phyloP scores from a whole-genome alignment of 2,113 vertebrate genomes.

The Psammodynastes pulverulentus region DNA sequence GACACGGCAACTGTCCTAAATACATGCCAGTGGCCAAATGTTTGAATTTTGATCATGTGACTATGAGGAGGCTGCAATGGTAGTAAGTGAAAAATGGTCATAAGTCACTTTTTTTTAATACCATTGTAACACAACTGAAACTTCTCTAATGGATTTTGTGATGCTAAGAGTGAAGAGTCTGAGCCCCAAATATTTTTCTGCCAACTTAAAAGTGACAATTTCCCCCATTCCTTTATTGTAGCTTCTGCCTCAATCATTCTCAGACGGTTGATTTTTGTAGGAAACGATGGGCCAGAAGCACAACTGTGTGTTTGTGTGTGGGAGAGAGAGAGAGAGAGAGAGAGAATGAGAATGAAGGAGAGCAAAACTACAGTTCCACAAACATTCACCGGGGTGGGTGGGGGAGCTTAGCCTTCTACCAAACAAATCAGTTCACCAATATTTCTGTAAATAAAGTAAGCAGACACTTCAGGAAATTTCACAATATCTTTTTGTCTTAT shows the following conservation, averaged over 20 bases:
- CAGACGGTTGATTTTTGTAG: background rate
- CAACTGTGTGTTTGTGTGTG: background rate
- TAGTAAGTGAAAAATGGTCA: no score
- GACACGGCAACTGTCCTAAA: background rate
- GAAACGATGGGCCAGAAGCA: background rate
- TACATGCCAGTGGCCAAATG: background rate
- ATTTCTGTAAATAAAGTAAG: slow-evolving; percentile 53
- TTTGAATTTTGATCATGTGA: no score
- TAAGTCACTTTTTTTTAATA: background rate
- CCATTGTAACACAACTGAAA: background rate
- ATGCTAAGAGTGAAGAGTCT: background rate
- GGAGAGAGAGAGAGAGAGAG: background rate
- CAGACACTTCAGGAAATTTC: slow-evolving; percentile 47
- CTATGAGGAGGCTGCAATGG: no score
- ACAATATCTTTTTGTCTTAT: slow-evolving; percentile 34
- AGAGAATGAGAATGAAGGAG: background rate
- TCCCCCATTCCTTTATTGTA: background rate
- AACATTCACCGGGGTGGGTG: slow-evolving; percentile 23
- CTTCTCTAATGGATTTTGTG: slow-evolving; percentile 17
- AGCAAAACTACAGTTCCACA: background rate
- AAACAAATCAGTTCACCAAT: slow-evolving; percentile 34
- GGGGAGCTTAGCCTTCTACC: background rate
- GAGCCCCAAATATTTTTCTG: background rate
- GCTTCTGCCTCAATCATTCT: background rate
- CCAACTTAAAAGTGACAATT: background rate